phyloP scores from a whole-genome alignment of 2,113 vertebrate genomes.

The Rana temporaria region DNA sequence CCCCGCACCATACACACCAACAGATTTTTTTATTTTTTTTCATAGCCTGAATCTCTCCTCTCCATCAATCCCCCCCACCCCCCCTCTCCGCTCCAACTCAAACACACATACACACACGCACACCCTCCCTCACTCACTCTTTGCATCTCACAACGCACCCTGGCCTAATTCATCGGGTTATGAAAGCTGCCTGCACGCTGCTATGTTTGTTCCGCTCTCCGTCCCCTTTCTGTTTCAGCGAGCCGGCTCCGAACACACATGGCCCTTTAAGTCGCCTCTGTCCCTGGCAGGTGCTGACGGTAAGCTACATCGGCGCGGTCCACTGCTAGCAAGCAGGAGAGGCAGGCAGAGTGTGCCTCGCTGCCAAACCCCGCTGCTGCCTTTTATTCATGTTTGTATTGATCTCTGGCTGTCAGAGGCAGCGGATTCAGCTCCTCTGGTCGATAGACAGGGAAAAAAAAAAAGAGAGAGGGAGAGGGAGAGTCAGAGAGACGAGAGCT shows the following conservation, averaged over 20 bases:
- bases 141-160: constrained; percentile 41
- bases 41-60: too few relatives aligned
- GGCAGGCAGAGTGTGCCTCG: constrained; percentile 51
- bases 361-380: constrained; percentile 55
- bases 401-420: constrained; percentile 60
- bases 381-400: constrained; percentile 61
- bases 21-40: too few relatives aligned
- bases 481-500: constrained; percentile 7
- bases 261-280: constrained; percentile 84
- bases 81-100: background rate
- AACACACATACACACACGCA: constrained; percentile 10
- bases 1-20: background rate
- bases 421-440: constrained; percentile 56
- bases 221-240: constrained; percentile 85
- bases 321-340: constrained; percentile 41
- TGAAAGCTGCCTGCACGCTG: constrained; percentile 58
- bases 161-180: constrained; percentile 55
- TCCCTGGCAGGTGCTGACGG: constrained; percentile 80
- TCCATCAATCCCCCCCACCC: background rate
- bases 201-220: constrained; percentile 77
- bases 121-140: constrained; percentile 33
- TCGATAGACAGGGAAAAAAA: constrained; percentile 52
- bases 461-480: constrained; percentile 3
- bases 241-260: constrained; percentile 82
- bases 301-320: constrained; percentile 64